Percentiles rank a stretch among this genome's conserved stretches.
Conservation (phyloP, 2,888 invertebrate genomes). For the Octonoba sinensis region DNA sequence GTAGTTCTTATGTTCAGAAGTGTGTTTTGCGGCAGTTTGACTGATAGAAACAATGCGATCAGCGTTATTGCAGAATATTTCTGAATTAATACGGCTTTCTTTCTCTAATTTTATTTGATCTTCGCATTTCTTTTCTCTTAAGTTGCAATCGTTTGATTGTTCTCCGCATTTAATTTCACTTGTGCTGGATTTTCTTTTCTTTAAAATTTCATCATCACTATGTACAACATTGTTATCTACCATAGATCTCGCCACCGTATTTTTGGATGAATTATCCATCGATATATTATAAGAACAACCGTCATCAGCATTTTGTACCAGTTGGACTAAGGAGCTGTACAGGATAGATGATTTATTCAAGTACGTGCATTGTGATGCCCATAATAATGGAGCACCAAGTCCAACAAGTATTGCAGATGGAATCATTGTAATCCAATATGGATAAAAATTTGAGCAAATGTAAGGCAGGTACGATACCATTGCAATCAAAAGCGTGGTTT, state of each 20-base stretch:
- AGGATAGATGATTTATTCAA: conserved; percentile 92
- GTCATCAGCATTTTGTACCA: not conserved
- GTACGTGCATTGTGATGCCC: conserved; percentile 97
- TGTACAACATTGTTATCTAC: not conserved
- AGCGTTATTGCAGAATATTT: too few species aligned
- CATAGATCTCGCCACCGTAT: not conserved
- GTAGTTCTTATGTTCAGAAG: too few species aligned
- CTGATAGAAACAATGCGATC: too few species aligned
- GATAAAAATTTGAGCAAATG: conserved; percentile 93
- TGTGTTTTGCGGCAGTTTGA: too few species aligned
- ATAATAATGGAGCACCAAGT: conserved; percentile 95
- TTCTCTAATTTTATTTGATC: too few species aligned
- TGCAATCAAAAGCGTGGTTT: conserved; percentile 93
- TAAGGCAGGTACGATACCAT: conserved; percentile 95
- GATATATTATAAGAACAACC: not conserved
- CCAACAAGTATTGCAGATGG: conserved; percentile 93
- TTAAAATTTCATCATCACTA: not conserved
- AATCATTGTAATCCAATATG: conserved; percentile 87
- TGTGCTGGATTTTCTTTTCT: too few species aligned
- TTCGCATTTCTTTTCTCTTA: too few species aligned
- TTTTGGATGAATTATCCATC: too few species aligned
- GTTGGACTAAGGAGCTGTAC: conserved; percentile 72
- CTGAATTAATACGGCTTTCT: too few species aligned
- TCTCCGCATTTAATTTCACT: too few species aligned
- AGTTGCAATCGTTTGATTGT: too few species aligned